Conservation (phyloP, 2,113 vertebrate genomes). For the Gambusia holbrooki region DNA sequence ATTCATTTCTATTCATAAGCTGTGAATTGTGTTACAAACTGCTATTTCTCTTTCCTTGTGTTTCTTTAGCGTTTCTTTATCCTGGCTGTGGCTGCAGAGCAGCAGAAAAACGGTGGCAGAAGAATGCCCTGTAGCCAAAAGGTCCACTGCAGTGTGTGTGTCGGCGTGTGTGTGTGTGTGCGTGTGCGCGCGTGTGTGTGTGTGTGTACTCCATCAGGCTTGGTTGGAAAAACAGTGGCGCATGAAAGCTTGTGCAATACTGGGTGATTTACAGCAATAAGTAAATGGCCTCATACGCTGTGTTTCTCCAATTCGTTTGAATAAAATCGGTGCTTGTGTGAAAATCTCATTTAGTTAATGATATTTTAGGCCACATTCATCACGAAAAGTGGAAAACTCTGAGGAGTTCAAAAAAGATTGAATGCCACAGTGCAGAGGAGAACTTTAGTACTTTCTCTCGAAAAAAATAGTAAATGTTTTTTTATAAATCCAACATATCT, state of each 20-base stretch:
- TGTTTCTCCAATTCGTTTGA: neutral
- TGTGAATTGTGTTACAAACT: slow-evolving; percentile 31
- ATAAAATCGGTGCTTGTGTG: neutral
- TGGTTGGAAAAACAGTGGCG: neutral
- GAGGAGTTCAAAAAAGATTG: neutral
- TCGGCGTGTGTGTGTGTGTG: neutral
- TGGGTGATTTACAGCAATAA: neutral
- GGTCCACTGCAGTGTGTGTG: neutral
- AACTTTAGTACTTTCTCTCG: no score
- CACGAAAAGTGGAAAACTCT: neutral
- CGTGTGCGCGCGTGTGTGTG: no score
- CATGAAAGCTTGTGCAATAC: neutral
- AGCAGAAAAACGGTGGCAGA: slow-evolving; percentile 28
- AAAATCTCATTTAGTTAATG: neutral
- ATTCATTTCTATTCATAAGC: slow-evolving; percentile 8
- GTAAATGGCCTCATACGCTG: neutral
- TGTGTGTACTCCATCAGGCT: neutral
- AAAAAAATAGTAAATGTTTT: no score
- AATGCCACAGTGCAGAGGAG: no score
- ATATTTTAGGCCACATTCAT: neutral
- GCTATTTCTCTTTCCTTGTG: slow-evolving; percentile 44
- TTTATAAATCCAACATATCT: no score
- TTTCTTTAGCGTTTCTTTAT: slow-evolving; percentile 24
- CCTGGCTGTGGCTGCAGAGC: slow-evolving; percentile 19
- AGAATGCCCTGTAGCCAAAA: slow-evolving; percentile 37